Percentiles rank a stretch among this genome's conserved stretches.
phyloP scores from a whole-genome alignment of 92 coral and sea anemone species.

The Parazoanthus darwini region DNA sequence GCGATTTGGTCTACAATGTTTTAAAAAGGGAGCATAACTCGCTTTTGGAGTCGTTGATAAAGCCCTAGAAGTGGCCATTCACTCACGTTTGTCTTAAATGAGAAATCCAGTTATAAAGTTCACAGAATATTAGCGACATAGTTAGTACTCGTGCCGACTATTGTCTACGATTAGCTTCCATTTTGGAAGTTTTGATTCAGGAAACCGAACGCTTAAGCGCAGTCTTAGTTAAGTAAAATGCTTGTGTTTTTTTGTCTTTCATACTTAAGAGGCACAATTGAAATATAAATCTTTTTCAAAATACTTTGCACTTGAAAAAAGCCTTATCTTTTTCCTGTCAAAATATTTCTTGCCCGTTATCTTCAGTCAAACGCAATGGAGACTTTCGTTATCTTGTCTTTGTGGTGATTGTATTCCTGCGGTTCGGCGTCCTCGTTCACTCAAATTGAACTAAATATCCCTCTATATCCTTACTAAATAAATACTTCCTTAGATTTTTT shows the following conservation, averaged over 20 bases:
- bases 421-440: background rate
- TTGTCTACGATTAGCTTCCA: background rate
- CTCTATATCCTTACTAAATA: background rate
- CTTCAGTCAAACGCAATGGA: constrained; percentile 26
- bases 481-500: background rate
- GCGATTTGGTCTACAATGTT: background rate
- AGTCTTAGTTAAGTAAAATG: too few species aligned
- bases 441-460: too few species aligned
- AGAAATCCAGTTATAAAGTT: background rate
- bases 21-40: too few species aligned
- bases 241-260: background rate
- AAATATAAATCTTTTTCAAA: background rate
- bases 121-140: background rate
- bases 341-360: constrained; percentile 9
- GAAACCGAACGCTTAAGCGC: background rate
- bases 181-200: background rate
- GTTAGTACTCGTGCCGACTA: background rate
- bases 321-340: constrained; percentile 18
- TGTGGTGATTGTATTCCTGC: background rate
- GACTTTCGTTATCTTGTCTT: constrained; percentile 1
- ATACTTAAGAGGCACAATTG: background rate
- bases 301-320: background rate
- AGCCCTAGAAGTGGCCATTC: background rate
- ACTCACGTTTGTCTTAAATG: background rate
- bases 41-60: background rate